phyloP scores from a whole-genome alignment of 2,113 vertebrate genomes.

The Rousettus leschenaultii region DNA sequence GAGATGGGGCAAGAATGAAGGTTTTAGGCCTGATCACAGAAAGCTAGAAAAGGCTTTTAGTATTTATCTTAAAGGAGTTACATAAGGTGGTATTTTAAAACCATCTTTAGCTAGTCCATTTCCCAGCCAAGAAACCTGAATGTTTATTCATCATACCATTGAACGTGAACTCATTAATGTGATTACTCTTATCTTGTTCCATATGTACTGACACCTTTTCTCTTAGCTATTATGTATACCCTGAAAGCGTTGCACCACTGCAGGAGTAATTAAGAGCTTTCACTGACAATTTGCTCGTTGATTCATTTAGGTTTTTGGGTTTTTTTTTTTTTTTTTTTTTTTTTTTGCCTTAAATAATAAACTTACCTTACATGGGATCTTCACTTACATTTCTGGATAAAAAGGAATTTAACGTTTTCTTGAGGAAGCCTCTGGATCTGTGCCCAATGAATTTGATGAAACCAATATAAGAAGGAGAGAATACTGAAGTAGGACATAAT shows the following conservation, averaged over 20 bases:
- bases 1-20: not conserved
- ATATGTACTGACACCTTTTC: not conserved
- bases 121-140: not conserved
- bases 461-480: not conserved
- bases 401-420: not conserved
- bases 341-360: not conserved
- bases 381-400: not conserved
- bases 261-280: not conserved
- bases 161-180: not conserved
- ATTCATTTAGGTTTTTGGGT: not conserved
- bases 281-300: not conserved
- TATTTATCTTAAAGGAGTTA: constrained; percentile 2
- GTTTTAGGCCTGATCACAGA: not conserved
- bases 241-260: too few species aligned
- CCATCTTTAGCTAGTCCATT: not conserved
- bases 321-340: not conserved
- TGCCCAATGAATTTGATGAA: not conserved
- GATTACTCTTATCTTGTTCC: not conserved
- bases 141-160: not conserved
- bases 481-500: not conserved
- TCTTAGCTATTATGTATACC: not conserved
- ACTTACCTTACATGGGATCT: not conserved
- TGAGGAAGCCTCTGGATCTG: not conserved
- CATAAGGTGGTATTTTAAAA: not conserved
- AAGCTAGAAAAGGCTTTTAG: not conserved